phyloP scores from a whole-genome alignment of 2,888 invertebrate genomes.

The Amorpha juglandis region DNA sequence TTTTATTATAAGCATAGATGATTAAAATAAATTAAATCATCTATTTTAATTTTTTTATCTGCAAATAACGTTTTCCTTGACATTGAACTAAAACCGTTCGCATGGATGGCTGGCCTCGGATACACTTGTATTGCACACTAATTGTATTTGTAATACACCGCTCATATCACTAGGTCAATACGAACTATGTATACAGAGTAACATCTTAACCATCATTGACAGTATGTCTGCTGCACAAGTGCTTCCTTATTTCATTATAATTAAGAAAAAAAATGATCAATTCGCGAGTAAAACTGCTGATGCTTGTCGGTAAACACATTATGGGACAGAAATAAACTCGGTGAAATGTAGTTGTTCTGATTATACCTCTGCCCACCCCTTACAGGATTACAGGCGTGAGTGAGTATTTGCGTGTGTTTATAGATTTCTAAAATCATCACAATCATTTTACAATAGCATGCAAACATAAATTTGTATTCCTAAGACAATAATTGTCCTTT shows the following conservation, averaged over 20 bases:
- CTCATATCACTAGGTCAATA: slow-evolving; percentile 25
- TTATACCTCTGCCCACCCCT: too few species aligned
- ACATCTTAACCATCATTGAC: slow-evolving; percentile 7
- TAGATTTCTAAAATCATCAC: too few species aligned
- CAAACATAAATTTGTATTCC: too few species aligned
- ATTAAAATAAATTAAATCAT: background rate
- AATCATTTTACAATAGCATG: too few species aligned
- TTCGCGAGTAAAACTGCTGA: too few species aligned
- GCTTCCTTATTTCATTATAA: background rate
- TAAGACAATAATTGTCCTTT: too few species aligned
- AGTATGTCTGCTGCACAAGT: too few species aligned
- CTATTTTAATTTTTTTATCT: background rate
- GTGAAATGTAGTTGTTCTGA: too few species aligned
- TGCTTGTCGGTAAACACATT: too few species aligned
- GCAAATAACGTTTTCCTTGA: slow-evolving; percentile 45
- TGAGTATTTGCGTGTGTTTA: too few species aligned
- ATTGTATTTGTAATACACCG: slow-evolving; percentile 18
- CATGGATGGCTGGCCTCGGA: slow-evolving; percentile 38
- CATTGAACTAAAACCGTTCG: slow-evolving; percentile 47
- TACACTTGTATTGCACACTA: slow-evolving; percentile 19
- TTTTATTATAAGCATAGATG: slow-evolving; percentile 3
- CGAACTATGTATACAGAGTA: slow-evolving; percentile 6
- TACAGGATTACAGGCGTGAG: too few species aligned
- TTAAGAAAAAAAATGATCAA: background rate
- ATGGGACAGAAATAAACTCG: too few species aligned